Evolutionary conservation across 2,113 vertebrate genomes (phyloP), one percentile per base, ranked within the genome.

Genomic region (Petrocephalus microphthalmus): DNA sequence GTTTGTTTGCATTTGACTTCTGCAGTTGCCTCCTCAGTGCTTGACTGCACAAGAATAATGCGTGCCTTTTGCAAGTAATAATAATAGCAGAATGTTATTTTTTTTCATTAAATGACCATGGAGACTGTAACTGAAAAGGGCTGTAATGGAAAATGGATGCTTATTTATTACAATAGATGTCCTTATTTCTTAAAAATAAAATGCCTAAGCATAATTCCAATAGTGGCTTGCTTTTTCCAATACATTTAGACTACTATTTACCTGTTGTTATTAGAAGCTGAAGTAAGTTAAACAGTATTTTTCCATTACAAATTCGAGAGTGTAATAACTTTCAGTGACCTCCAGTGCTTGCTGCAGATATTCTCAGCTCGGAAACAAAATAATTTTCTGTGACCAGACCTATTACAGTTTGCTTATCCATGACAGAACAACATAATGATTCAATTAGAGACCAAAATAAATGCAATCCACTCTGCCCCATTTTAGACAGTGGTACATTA

Each of bases 391-490:
- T 54, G 84, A 56, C n/a, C 84, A 85, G 51, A 17, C 52, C 84
- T 42, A 19, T 54, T 53, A 56, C 52, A 54, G n/a, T 85, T 85
- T 56, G 7, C 84, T n/a, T 25, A 85, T 25, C 51, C 84, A 54
- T 54, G 52, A 33, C 52, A 85, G 33, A 83, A 83, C 45, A 54
- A 54, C 37, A 53, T 54, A 85, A 85, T 19, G 52, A 85, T 85
- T 85, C 84, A 54, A 85, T 85, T 56, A 85, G n/a, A 56, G 84
- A 15, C 52, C 6, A 13, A 56, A 85, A 54, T 85, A 37, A 85
- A 56, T 85, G 37, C 37, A 85, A 85, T 85, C 25, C 52, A 8
- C 19, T 85, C 53, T 29, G 25, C 51, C 83, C 83, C n/a, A 15
- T 54, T 85, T 85, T 85, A 33, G 37, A 85, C 25, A n/a, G 81